Conservation (phyloP, 2,113 vertebrate species). For the Tragelaphus imberbis region DNA sequence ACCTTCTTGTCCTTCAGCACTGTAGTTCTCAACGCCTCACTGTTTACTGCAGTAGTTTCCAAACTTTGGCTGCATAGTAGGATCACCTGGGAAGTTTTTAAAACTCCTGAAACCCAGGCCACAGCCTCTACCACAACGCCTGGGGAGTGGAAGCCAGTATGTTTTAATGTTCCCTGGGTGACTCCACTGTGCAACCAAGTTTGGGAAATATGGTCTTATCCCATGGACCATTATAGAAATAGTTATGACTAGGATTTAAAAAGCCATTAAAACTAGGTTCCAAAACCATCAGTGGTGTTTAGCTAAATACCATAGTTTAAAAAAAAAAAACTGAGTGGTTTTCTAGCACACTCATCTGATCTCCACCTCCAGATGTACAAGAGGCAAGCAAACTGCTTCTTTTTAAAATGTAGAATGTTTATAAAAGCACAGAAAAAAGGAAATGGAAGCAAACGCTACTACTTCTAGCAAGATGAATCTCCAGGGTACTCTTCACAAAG, state of each 20-base stretch:
- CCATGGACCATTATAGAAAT: background rate
- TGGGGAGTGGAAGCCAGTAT: background rate
- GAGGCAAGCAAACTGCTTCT: background rate
- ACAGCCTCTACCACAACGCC: background rate
- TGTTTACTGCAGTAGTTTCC: background rate
- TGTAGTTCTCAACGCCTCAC: background rate
- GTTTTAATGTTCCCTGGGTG: background rate
- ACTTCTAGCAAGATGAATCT: background rate
- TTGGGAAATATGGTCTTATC: background rate
- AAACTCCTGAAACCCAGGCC: background rate
- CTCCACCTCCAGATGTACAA: background rate
- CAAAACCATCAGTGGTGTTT: background rate
- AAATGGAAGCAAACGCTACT: background rate
- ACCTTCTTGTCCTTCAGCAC: background rate
- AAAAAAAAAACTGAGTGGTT: background rate
- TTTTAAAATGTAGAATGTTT: background rate
- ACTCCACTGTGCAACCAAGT: background rate
- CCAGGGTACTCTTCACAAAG: background rate
- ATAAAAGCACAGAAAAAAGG: background rate
- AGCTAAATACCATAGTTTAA: background rate
- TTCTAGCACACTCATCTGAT: background rate
- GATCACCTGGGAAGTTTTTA: background rate
- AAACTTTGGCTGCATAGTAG: background rate
- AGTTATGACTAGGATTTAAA: background rate
- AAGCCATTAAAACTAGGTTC: background rate